phyloP scores from a whole-genome alignment of 1,140 invertebrate species.

The Procambarus virginalis region DNA sequence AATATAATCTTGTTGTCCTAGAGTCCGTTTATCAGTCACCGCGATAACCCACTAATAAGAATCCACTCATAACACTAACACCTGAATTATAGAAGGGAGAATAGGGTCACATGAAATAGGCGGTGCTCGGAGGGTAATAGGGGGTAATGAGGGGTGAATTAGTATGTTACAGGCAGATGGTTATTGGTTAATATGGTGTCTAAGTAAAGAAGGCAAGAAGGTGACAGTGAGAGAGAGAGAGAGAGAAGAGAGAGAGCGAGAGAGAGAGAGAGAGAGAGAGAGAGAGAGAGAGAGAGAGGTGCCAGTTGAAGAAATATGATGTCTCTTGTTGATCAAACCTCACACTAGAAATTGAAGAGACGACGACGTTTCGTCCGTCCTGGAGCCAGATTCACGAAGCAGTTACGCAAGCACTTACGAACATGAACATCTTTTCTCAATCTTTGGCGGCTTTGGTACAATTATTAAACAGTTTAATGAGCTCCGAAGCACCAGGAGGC shows the following conservation, averaged over 20 bases:
- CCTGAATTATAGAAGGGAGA: neutral
- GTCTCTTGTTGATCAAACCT: no score
- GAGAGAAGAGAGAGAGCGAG: conserved; percentile 31
- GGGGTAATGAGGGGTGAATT: no score
- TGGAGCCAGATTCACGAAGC: no score
- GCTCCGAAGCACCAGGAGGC: no score
- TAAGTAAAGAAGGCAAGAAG: neutral
- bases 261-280: conserved; percentile 40
- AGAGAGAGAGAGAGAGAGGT: conserved; percentile 18
- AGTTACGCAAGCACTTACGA: no score
- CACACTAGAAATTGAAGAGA: no score
- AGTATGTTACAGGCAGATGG: neutral
- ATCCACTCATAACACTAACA: conserved; percentile 3
- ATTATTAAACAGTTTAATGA: no score
- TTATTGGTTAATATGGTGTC: neutral
- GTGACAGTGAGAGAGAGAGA: no score
- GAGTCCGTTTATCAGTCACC: conserved; percentile 6
- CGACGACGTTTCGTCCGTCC: no score
- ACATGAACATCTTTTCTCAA: no score
- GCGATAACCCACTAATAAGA: conserved; percentile 9
- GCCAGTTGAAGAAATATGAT: no score
- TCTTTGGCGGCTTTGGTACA: no score
- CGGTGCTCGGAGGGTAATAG: neutral
- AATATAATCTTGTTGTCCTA: conserved; percentile 20
- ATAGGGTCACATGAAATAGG: neutral